Conservation (phyloP, 2,113 vertebrate genomes). For the Macaca nemestrina region DNA sequence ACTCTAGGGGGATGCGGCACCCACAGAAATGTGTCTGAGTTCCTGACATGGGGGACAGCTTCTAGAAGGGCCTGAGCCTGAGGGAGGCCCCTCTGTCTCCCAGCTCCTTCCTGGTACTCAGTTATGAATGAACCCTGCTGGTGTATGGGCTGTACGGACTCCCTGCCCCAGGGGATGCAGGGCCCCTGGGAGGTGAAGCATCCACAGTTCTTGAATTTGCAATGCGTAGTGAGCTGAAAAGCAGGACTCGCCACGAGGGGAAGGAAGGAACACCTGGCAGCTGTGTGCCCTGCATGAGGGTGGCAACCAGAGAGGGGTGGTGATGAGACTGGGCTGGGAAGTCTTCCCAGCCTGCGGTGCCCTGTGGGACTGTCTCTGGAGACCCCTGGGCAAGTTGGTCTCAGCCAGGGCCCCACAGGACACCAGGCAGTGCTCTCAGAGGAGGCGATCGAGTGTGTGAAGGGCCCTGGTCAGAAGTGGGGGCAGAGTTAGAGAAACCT, state of each 20-base stretch:
- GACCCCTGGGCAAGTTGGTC: fast-evolving
- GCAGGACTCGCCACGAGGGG: fast-evolving
- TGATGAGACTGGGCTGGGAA: not conserved
- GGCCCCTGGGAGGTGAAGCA: too few species aligned
- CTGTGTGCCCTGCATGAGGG: fast-evolving
- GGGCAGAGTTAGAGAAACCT: not conserved
- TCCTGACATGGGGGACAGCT: not conserved
- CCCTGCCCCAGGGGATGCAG: not conserved
- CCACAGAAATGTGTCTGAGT: not conserved
- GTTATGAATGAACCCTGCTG: fast-evolving
- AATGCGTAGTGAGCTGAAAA: not conserved
- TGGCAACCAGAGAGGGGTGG: fast-evolving
- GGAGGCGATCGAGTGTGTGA: not conserved
- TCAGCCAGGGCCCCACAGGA: not conserved
- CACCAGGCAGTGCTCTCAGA: not conserved
- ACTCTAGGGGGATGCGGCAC: not conserved
- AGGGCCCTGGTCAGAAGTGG: not conserved
- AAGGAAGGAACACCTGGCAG: too few species aligned
- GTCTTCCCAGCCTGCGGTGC: fast-evolving
- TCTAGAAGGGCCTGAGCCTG: not conserved
- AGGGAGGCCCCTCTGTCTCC: not conserved
- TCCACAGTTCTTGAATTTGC: fast-evolving
- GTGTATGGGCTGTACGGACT: fast-evolving
- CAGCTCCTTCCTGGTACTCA: not conserved
- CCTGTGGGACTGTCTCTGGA: too few species aligned